These are phyloP conservation scores for Notiomystis cincta DNA, from an alignment of 2,113 vertebrate genomes.

Conservation along the genomic window DNA sequence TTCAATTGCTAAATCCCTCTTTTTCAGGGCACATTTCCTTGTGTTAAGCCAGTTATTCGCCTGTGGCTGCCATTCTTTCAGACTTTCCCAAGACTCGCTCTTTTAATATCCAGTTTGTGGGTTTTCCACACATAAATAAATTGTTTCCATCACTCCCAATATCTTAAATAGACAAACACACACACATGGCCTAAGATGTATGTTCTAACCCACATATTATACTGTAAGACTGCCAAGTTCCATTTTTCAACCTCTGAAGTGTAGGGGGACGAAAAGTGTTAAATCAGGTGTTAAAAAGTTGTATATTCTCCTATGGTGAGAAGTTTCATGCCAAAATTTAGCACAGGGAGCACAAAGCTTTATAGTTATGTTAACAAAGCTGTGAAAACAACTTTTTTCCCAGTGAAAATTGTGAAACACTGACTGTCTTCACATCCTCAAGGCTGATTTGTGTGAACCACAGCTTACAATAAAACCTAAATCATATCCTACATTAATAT, in stretches of 20 bases:
- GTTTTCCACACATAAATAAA: background rate
- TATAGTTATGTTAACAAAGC: background rate
- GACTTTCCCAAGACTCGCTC: background rate
- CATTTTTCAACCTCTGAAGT: background rate
- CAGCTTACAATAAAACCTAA: background rate
- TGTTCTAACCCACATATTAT: background rate
- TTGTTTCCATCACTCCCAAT: background rate
- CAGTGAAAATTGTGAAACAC: background rate
- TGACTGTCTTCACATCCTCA: background rate
- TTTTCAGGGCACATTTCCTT: background rate
- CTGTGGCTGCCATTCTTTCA: background rate
- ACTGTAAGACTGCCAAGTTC: background rate
- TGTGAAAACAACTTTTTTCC: background rate
- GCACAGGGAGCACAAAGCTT: background rate
- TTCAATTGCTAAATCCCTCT: background rate
- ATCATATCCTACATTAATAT: background rate
- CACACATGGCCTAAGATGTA: background rate
- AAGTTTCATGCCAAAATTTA: background rate
- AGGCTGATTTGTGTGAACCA: background rate
- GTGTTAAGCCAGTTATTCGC: background rate
- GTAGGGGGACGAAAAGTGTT: rapidly evolving
- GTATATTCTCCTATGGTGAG: background rate
- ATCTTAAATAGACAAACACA: background rate
- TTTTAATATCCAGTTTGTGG: background rate
- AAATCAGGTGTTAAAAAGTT: background rate